Evolutionary conservation across 2,797 vertebrate species (phyloP), one percentile per base, ranked within the genome.

Genomic region (Hapalemur alaotrensis): DNA sequence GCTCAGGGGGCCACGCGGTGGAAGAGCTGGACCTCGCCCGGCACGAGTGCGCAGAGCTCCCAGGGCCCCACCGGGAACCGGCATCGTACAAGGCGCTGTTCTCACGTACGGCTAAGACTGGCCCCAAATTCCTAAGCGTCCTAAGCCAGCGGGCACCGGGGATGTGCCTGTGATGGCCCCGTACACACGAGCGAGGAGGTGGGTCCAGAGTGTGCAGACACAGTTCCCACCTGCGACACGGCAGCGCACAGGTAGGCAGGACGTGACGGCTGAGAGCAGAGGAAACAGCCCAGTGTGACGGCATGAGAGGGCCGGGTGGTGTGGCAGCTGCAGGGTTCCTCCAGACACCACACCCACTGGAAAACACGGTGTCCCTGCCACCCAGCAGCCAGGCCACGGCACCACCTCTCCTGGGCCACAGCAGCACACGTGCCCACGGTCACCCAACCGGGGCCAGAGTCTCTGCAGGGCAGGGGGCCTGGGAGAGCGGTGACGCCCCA

Each of bases 1-100:
- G 25, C 13, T 59, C 52, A 14, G 25, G 35, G 41, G 0, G 0
- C 80, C 0, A 0, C 0, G 0, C 48, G 7, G 2, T 18, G 7
- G 0, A 75, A 48, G 80, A 48, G 5, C 59, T 35, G 59, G 65
- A 22, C 3, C 12, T 8, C 13, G 1, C 4, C 25, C 28, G 9
- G 7, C 7, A 1, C 9, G 20, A 32, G 7, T 0, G 3, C 0
- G 0, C 4, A 2, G 35, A 30, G 46, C 22, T 12, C 57, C 59
- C 0, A 0, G 30, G 38, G 35, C 57, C 35, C 41, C 15, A 2
- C 43, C 11, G 2, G 52, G 23, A 61, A 41, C 12, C 0, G 0
- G 7, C 46, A 0, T 12, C 1, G 22, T 18, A n/a, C 14, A 2
- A 50, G 59, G 80, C 3, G 5, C 5, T 25, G 13, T 6, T 35